phyloP scores from a whole-genome alignment of 1,140 invertebrate genomes.

The Drosophila orena region DNA sequence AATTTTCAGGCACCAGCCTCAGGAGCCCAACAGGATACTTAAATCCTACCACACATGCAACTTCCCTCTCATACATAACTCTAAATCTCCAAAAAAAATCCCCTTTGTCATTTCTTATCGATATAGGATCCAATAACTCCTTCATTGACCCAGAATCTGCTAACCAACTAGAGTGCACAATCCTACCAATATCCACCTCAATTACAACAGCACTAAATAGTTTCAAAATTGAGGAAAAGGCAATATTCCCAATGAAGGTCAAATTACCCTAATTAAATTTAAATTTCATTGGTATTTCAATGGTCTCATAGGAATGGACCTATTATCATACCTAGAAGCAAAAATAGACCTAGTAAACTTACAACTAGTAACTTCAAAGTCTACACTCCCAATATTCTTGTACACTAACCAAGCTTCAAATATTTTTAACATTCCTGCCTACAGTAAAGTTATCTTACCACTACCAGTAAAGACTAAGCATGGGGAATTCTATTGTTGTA shows the following conservation, averaged over 20 bases:
- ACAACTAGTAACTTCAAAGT: neutral
- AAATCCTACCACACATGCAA: too few relatives aligned
- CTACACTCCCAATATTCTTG: neutral
- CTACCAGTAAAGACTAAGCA: too few relatives aligned
- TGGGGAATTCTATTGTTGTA: too few relatives aligned
- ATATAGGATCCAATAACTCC: constrained; percentile 2
- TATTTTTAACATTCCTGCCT: too few relatives aligned
- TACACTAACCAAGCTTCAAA: neutral
- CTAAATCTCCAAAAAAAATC: too few relatives aligned
- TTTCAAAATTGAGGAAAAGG: neutral
- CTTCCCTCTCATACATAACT: too few relatives aligned
- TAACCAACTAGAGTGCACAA: neutral
- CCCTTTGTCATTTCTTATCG: neutral
- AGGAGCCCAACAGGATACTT: too few relatives aligned
- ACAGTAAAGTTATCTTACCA: too few relatives aligned
- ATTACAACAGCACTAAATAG: neutral
- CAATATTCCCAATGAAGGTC: neutral
- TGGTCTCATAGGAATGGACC: neutral
- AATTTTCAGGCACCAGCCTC: too few relatives aligned
- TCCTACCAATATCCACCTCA: too few relatives aligned
- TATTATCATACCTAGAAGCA: neutral
- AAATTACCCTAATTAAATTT: constrained; percentile 3
- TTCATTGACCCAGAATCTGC: neutral
- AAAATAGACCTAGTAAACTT: constrained; percentile 10
- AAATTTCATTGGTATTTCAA: constrained; percentile 8